A percentile compares a stretch with the other conserved stretches of the same genome.
Conservation (phyloP, 1,140 invertebrate genomes). For the Caerostris darwini region DNA sequence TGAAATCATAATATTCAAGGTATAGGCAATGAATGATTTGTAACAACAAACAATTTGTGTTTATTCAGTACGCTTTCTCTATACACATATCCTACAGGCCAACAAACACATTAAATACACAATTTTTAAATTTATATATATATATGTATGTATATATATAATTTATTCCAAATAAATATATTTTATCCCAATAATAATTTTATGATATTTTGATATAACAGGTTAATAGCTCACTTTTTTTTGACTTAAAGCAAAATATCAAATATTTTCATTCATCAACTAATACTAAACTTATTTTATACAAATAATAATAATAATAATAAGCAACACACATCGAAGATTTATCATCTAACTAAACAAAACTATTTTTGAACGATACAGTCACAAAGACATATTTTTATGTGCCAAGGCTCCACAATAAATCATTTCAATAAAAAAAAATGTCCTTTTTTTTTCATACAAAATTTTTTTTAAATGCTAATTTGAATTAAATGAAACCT, state of each 20-base stretch:
- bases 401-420: too few species aligned
- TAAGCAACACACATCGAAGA: too few species aligned
- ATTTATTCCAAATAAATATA: conserved; percentile 13
- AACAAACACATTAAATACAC: conserved; percentile 12
- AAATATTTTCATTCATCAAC: not conserved
- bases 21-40: too few species aligned
- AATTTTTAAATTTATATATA: not conserved
- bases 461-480: too few species aligned
- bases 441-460: too few species aligned
- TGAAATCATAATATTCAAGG: too few species aligned
- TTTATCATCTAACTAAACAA: too few species aligned
- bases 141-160: not conserved
- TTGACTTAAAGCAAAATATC: not conserved
- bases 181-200: not conserved
- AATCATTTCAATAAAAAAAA: too few species aligned
- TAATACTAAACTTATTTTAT: conserved; percentile 6
- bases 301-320: not conserved
- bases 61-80: not conserved
- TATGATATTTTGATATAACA: not conserved
- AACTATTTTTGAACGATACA: too few species aligned
- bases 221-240: not conserved
- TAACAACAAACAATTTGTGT: not conserved
- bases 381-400: too few species aligned
- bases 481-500: too few species aligned
- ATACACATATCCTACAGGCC: not conserved